These are phyloP conservation scores for Caranx melampygus DNA, from an alignment of 2,113 vertebrate species.

Conservation along the genomic window DNA sequence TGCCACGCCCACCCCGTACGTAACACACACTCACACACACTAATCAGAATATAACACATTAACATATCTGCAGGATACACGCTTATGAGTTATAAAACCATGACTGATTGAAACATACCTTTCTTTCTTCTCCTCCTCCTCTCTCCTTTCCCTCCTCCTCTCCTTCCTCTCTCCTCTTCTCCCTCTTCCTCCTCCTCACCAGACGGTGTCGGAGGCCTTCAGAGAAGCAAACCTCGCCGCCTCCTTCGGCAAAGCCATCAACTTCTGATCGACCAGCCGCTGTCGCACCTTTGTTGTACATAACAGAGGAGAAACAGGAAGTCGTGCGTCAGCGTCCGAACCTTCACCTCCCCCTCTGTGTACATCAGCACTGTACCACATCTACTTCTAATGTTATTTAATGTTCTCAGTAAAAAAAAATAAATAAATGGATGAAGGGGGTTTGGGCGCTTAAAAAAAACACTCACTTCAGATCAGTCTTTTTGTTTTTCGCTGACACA, in stretches of 20 bases:
- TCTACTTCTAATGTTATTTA: conserved; percentile 71
- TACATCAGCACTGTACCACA: conserved; percentile 34
- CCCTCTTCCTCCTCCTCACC: conserved; percentile 48
- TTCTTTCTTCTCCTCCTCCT: too few species aligned
- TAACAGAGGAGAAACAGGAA: conserved; percentile 48
- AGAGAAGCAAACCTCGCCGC: conserved; percentile 98
- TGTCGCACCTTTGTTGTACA: conserved; percentile 59
- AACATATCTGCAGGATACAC: too few species aligned
- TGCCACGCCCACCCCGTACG: conserved; percentile 98
- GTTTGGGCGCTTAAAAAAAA: conserved; percentile 26
- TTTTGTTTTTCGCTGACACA: conserved; percentile 28
- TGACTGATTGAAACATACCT: too few species aligned
- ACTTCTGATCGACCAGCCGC: conserved; percentile 86
- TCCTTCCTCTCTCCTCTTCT: neutral
- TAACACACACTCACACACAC: conserved; percentile 31
- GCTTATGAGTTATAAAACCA: too few species aligned
- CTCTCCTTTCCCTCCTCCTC: too few species aligned
- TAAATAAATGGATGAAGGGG: conserved; percentile 20
- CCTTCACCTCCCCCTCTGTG: conserved; percentile 10
- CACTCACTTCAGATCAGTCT: conserved; percentile 50
- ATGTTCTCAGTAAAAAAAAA: conserved; percentile 52
- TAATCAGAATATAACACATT: too few species aligned
- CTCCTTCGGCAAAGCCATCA: conserved; percentile 97
- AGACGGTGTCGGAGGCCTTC: conserved; percentile 99
- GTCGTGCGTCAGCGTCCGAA: conserved; percentile 1